A percentile compares a stretch with the other conserved stretches of the same genome.
These are phyloP conservation scores for Aphyosemion australe DNA, from an alignment of 2,113 vertebrate species.

Conservation along the genomic window DNA sequence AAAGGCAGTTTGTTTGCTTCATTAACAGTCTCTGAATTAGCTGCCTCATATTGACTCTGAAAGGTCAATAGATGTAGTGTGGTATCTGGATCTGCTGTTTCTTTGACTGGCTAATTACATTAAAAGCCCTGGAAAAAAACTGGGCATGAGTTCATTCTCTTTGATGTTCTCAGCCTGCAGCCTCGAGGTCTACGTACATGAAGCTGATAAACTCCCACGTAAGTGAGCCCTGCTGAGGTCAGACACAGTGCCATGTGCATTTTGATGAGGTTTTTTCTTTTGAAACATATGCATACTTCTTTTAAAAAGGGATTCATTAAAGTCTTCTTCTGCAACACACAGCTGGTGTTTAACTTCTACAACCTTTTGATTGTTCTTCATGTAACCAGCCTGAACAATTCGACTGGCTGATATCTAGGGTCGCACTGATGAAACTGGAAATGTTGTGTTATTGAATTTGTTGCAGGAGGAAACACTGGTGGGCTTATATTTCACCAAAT, in stretches of 20 bases:
- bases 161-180: slow-evolving; percentile 63
- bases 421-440: slow-evolving; percentile 87
- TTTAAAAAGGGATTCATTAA: slow-evolving; percentile 82
- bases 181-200: slow-evolving; percentile 89
- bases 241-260: slow-evolving; percentile 33
- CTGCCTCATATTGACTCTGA: slow-evolving; percentile 7
- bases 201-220: slow-evolving; percentile 87
- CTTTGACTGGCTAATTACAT: slow-evolving; percentile 11
- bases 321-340: slow-evolving; percentile 88
- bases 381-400: slow-evolving; percentile 91
- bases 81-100: slow-evolving; percentile 4
- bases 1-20: slow-evolving; percentile 55
- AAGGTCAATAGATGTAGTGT: not conserved
- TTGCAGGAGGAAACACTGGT: slow-evolving; percentile 86
- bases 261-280: slow-evolving; percentile 35
- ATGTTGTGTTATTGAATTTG: slow-evolving; percentile 79
- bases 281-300: no score
- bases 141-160: slow-evolving; percentile 19
- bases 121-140: not conserved
- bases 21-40: slow-evolving; percentile 27
- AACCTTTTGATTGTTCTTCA: slow-evolving; percentile 43
- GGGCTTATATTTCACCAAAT: slow-evolving; percentile 87
- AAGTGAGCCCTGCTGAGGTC: slow-evolving; percentile 87
- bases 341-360: no score
- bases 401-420: slow-evolving; percentile 88